Evolutionary conservation across 35 echinoderm and acorn worm species (phyloP), one percentile per base, ranked within the genome.

Genomic region (Nesometra sesokonis): DNA sequence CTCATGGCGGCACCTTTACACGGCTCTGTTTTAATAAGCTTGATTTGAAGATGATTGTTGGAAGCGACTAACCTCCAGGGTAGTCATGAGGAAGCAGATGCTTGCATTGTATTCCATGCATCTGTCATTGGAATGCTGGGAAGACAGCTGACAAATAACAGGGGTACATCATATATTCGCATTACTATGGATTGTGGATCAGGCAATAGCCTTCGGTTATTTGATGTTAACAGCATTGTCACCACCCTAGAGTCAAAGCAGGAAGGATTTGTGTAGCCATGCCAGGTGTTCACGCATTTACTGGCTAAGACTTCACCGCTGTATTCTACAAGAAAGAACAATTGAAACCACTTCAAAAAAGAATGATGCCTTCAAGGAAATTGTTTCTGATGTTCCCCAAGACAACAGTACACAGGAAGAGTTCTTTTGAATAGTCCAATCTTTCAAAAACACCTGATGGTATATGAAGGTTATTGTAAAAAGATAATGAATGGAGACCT

Each of bases 401-500:
- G 90, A 92, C n/a, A n/a, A n/a, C n/a, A n/a, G 43, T 89, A 40
- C 29, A 0, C n/a, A n/a, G 82, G 46, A 57, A 76, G 32, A 77
- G 46, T 89, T 89, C 82, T 78, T 93, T 11, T 34, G n/a, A n/a
- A n/a, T n/a, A 87, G 15, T 37, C 77, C 57, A 30, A 80, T 81
- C 82, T 89, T 86, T 43, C 76, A 81, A 88, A 84, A 93, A 27
- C 91, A 93, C 31, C 81, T 86, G 82, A 31, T 82, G 0, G 46
- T n/a, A n/a, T n/a, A n/a, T n/a, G n/a, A n/a, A n/a, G n/a, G n/a
- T 89, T 30, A 83, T 80, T 93, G 86, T 35, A 82, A 86, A 17
- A 80, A 87, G 0, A 79, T 87, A 79, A 93, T 90, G 88, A 82
- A 85, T 82, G 91, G 87, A n/a, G n/a, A n/a, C n/a, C n/a, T 89